These are phyloP conservation scores for Propithecus coquereli DNA, from an alignment of 2,113 vertebrate genomes.

Conservation along the genomic window DNA sequence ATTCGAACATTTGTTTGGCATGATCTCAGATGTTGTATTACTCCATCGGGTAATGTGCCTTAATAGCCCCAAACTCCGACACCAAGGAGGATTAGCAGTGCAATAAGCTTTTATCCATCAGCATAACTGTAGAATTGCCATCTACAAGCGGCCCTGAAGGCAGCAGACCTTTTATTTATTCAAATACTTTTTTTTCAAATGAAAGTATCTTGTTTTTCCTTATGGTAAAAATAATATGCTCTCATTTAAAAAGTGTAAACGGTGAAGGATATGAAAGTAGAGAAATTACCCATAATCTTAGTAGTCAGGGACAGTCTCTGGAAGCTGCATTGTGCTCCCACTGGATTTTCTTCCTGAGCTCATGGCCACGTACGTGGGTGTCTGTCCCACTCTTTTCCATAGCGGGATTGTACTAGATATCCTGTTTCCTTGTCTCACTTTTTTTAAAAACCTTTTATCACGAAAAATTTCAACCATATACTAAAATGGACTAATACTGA, in stretches of 20 bases:
- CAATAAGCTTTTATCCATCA: not conserved
- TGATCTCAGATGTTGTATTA: conserved; percentile 56
- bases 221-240: not conserved
- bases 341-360: not conserved
- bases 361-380: not conserved
- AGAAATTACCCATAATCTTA: not conserved
- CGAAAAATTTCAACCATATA: not conserved
- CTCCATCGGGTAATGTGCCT: conserved; percentile 41
- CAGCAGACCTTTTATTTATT: not conserved
- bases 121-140: conserved; percentile 40
- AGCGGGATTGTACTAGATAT: not conserved
- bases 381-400: not conserved
- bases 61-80: not conserved
- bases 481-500: not conserved
- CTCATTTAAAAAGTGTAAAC: not conserved
- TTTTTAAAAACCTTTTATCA: not conserved
- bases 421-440: not conserved
- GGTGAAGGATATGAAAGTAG: not conserved
- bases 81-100: conserved; percentile 31
- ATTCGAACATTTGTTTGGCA: conserved; percentile 31
- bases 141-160: not conserved
- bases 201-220: not conserved
- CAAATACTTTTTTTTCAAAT: not conserved
- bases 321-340: not conserved
- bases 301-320: not conserved